Evolutionary conservation across 2,113 vertebrate species (phyloP), one percentile per base, ranked within the genome.

Genomic region (Chlorodrepanis virens): DNA sequence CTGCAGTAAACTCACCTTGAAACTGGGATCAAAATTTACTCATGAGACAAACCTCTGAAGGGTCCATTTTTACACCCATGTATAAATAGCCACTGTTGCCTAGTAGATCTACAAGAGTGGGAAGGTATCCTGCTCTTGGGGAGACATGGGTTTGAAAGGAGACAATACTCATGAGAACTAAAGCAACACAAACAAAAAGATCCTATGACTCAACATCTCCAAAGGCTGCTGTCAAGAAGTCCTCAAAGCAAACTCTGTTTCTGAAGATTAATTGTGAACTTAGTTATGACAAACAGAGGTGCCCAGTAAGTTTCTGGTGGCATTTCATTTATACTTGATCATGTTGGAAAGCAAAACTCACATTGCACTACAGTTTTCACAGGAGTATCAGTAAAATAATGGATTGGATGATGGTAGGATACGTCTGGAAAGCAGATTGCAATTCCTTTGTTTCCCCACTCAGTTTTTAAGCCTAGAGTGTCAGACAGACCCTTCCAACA

Each of bases 1-100:
- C 96, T 96, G 93, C 91, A 96, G 95, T 96, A 97, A 96, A 98
- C 97, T 98, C 98, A 98, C 98, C 98, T 98, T 97, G 93, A 95
- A 96, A 95, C 20, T 50, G 91, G 86, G 93, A 94, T 97, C 95
- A 97, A 97, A 96, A 97, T 97, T 95, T 98, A 98, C 97, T 97
- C 96, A 92, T 93, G 82, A 97, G 93, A 97, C 83, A 97, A 98
- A 97, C 10, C 70, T 95, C 94, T 93, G 87, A 90, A 92, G 78
- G 90, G n/a, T 93, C 72, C 65, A 9, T n/a, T 92, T 93, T 84
- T 93, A 87, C 69, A 89, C 79, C 23, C 88, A 60, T 95, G 92
- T 93, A 92, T 80, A 96, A 95, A 90, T 22, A 87, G 44, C 65
- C 70, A 80, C 5, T 53, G 68, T 45, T 91, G 92, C 83, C 88